Evolutionary conservation across 1,140 invertebrate genomes (phyloP), one percentile per base, ranked within the genome.

Genomic region (Ostrea denselamellosa): DNA sequence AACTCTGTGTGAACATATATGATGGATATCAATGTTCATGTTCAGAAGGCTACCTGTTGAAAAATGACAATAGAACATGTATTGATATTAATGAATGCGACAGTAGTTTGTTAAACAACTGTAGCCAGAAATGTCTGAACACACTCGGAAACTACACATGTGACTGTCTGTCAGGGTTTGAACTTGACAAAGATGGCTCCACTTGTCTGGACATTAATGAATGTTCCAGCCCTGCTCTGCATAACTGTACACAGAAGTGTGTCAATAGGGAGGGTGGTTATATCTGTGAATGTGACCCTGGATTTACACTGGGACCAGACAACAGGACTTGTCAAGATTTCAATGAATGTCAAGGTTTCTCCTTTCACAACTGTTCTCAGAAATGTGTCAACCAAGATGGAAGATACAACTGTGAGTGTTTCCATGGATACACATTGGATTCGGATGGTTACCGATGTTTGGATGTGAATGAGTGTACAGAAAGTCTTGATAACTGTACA

Each of bases 381-480:
- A 83, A 51, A 52, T 83, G 81, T 83, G 81, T 83, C 14, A 83
- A 83, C 81, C 44, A 51, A 51, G 44, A 83, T 52, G 81, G 81
- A 83, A 83, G 52, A 54, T 83, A 52, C 52, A 51, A 2, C 3
- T 83, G 81, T 83, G 81, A 83, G 81, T 83, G 81, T 83, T 51
- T 83, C 34, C 81, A 83, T 10, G 81, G 81, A 52, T 83, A 52
- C 28, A 19, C 17, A 8, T 34, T 85, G 12, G 65, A 65, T 85
- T 65, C 65, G 10, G 56, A 85, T 68, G 25, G n/a, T 28, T 51
- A 51, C 44, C 19, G 8, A n/a, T 85, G 56, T 65, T 22, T 68
- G n/a, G 85, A 85, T 62, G 44, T 51, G 14, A 68, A 85, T 34
- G 85, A 85, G 22, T 85, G 85, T 85, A 56, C 68, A 52, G 17